Base-by-base conservation (phyloP, 37 sponge, comb jelly and placozoan genomes). In the Bolinopsis microptera region DNA sequence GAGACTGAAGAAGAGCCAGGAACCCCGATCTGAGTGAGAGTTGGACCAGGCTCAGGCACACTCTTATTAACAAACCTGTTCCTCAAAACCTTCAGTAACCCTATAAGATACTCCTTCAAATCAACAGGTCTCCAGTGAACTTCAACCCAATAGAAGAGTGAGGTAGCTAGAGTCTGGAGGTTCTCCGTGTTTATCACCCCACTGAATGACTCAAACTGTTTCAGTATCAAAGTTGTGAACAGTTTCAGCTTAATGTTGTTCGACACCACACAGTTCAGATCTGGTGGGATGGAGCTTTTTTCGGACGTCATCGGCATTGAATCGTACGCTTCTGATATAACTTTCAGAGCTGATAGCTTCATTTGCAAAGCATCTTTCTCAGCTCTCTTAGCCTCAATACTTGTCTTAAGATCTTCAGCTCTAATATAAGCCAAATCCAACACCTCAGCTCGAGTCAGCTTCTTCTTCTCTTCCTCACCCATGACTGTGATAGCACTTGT, bases 111-210 rank as follows among this genome's bases (percentile, higher is more conserved):
- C 35, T 86, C 90, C 35, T 86, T 86, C 21, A 86, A 38, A 40
- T 86, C 90, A n/a, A 86, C 90, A 1, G 90, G 90, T 27, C 90
- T 86, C 90, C 90, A 86, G 22, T 86, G 90, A 39, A 86, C 61
- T 26, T 86, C 90, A 38, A 86, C 90, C 90, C 90, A 86, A 27
- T 86, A 86, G 61, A 86, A 86, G 16, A 86, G 90, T 3, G 90
- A 86, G 27, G 90, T 36, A 2, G 90, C 31, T 25, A 86, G 48
- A 24, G 90, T 13, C 8, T 13, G 30, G 28, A 86, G 48, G 3
- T 39, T 41, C n/a, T 86, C 90, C 23, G 90, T 86, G 61, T 86
- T 86, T 0, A 86, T 86, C 41, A 86, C 90, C n/a, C 61, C 90
- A 26, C 61, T 33, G 48, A 86, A 86, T 26, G 61, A 86, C 26